phyloP scores from a whole-genome alignment of 2,797 vertebrate species.

The Cossypha dichroa region DNA sequence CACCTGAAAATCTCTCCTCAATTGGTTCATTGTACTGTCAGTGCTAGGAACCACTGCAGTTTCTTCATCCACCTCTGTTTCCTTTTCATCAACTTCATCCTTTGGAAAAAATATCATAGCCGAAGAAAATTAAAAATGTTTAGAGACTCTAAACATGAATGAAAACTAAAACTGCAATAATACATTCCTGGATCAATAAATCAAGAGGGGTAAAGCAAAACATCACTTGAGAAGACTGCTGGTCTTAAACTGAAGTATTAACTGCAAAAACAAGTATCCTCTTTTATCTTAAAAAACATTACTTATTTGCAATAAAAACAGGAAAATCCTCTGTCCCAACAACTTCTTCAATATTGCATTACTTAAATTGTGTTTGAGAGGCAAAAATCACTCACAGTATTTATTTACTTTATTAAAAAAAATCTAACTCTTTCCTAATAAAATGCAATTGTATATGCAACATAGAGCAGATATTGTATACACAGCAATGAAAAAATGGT shows the following conservation, averaged over 20 bases:
- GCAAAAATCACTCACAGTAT: background rate
- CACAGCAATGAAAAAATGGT: background rate
- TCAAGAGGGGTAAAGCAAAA: background rate
- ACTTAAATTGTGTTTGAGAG: background rate
- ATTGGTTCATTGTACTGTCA: constrained; percentile 71
- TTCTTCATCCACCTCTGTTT: constrained; percentile 56
- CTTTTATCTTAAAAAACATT: background rate
- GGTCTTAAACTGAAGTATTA: background rate
- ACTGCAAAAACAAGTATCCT: background rate
- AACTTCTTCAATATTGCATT: background rate
- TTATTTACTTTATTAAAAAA: background rate
- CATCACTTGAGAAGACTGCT: background rate
- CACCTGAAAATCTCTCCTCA: constrained; percentile 70
- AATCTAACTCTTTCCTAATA: background rate
- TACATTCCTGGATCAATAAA: background rate
- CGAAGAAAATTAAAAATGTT: constrained; percentile 17
- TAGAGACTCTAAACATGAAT: background rate
- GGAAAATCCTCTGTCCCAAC: background rate
- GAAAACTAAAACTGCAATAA: background rate
- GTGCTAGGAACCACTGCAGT: constrained; percentile 49
- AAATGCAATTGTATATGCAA: background rate
- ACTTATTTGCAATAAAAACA: background rate
- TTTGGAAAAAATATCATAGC: constrained; percentile 69
- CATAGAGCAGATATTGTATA: background rate
- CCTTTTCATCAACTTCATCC: constrained; percentile 72